Evolutionary conservation across 37 sponge, comb jelly and placozoan genomes (phyloP).

Genomic region (Crambe crambe): DNA sequence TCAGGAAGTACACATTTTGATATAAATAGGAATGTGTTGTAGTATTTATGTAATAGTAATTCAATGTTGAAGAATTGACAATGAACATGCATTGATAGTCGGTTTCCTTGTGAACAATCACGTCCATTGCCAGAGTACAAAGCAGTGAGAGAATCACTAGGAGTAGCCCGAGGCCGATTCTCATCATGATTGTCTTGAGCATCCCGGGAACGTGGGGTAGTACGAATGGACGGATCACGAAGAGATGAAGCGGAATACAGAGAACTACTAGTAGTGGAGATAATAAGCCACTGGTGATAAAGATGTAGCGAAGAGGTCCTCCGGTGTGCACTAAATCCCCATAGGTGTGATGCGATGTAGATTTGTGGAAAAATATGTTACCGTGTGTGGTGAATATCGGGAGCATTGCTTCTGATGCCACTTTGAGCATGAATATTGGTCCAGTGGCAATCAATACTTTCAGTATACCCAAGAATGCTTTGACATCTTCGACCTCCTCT

Average conservation of each 20-base stretch:
- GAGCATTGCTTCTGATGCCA: not conserved
- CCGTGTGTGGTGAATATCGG: not conserved
- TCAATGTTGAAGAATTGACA: not conserved
- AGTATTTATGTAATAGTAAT: not conserved
- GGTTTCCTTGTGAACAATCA: not conserved
- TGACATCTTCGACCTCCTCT: conserved; percentile 8
- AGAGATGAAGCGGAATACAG: not conserved
- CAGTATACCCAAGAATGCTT: not conserved
- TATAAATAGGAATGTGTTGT: not conserved
- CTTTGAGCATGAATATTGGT: not conserved
- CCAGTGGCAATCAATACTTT: not conserved
- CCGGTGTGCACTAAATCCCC: not conserved
- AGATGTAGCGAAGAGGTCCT: not conserved
- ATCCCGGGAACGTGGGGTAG: not conserved
- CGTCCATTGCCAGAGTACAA: not conserved
- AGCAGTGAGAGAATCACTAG: not conserved
- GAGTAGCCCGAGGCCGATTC: not conserved
- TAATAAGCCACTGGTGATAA: not conserved
- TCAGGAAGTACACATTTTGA: not conserved
- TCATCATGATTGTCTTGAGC: not conserved
- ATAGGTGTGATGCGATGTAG: too few species aligned
- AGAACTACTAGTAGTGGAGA: not conserved
- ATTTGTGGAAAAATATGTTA: not conserved
- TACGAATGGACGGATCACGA: not conserved
- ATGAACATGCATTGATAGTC: not conserved